Percentiles rank a stretch among this genome's conserved stretches.
These are phyloP conservation scores for Campoplex capitator DNA, from an alignment of 2,888 invertebrate genomes.

Conservation along the genomic window DNA sequence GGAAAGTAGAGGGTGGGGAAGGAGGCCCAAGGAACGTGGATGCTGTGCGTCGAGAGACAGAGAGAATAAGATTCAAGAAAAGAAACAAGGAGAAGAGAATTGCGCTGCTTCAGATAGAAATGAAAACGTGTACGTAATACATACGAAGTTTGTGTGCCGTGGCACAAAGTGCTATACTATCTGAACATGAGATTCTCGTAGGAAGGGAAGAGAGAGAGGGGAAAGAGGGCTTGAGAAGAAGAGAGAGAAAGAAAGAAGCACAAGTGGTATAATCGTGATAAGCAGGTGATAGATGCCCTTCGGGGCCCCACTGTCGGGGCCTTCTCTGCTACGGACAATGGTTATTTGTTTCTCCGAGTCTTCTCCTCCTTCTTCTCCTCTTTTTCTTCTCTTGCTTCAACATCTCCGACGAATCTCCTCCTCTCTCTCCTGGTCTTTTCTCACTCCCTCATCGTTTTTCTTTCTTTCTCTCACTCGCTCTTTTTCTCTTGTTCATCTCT, in stretches of 20 bases:
- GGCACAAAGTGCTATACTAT: slow-evolving; percentile 45
- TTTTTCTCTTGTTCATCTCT: slow-evolving; percentile 3
- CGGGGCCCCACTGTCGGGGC: slow-evolving; percentile 81
- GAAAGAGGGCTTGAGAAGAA: slow-evolving; percentile 67
- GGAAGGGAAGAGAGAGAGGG: not conserved
- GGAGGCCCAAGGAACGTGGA: slow-evolving; percentile 18
- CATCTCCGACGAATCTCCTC: slow-evolving; percentile 22
- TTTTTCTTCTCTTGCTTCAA: slow-evolving; percentile 38
- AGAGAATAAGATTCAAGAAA: slow-evolving; percentile 18
- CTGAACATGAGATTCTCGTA: slow-evolving; percentile 45
- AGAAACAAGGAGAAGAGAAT: slow-evolving; percentile 41
- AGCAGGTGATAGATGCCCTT: slow-evolving; percentile 85
- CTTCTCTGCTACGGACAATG: slow-evolving; percentile 81
- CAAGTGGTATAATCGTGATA: slow-evolving; percentile 85
- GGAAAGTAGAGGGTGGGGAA: slow-evolving; percentile 6
- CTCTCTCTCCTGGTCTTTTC: slow-evolving; percentile 12
- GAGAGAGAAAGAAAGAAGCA: slow-evolving; percentile 70
- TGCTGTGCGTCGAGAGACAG: slow-evolving; percentile 46
- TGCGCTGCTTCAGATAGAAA: slow-evolving; percentile 34
- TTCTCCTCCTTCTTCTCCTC: slow-evolving; percentile 50
- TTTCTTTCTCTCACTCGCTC: slow-evolving; percentile 24
- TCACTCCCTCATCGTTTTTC: not conserved
- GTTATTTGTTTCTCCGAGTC: slow-evolving; percentile 84
- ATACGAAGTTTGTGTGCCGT: slow-evolving; percentile 11
- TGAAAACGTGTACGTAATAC: slow-evolving; percentile 33